These are phyloP conservation scores for Tyrophagus putrescentiae DNA, from an alignment of 1,140 invertebrate species.

Conservation along the genomic window DNA sequence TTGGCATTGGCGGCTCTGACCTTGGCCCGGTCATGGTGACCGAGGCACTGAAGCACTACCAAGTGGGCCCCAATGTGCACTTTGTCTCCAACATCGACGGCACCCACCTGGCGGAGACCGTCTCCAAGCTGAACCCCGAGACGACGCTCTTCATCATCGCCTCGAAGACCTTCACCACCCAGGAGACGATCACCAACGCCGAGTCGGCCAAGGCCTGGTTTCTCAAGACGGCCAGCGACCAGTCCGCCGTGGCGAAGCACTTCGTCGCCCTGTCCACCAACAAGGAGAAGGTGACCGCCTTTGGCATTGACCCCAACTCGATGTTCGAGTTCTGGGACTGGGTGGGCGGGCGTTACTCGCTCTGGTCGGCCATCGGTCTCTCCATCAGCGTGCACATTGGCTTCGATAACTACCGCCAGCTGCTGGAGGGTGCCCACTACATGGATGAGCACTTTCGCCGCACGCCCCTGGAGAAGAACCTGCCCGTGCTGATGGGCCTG, in stretches of 20 bases:
- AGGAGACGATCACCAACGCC: constrained; percentile 99
- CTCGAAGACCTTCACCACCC: constrained; percentile 65
- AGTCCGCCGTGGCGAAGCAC: constrained; percentile 74
- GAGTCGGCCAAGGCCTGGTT: constrained; percentile 93
- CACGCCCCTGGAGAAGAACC: constrained; percentile 82
- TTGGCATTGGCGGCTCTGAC: constrained; percentile 98
- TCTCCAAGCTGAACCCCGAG: constrained; percentile 79
- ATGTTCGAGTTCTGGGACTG: constrained; percentile 99
- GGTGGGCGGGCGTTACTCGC: constrained; percentile 93
- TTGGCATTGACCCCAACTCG: constrained; percentile 90
- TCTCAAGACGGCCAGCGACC: constrained; percentile 63
- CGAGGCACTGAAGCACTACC: constrained; percentile 83
- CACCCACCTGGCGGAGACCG: constrained; percentile 83
- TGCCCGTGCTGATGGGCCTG: constrained; percentile 84
- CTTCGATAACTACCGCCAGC: constrained; percentile 84
- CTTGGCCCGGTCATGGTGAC: constrained; percentile 97
- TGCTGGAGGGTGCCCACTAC: constrained; percentile 74
- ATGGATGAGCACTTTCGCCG: constrained; percentile 87
- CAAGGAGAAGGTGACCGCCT: constrained; percentile 73
- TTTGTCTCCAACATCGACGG: constrained; percentile 99
- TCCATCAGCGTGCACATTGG: constrained; percentile 83
- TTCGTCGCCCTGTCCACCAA: constrained; percentile 98
- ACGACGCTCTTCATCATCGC: constrained; percentile 95
- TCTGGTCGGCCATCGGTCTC: constrained; percentile 96
- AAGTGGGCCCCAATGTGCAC: constrained; percentile 65